phyloP scores from a whole-genome alignment of 1,140 invertebrate genomes.

The Oncopeltus fasciatus region DNA sequence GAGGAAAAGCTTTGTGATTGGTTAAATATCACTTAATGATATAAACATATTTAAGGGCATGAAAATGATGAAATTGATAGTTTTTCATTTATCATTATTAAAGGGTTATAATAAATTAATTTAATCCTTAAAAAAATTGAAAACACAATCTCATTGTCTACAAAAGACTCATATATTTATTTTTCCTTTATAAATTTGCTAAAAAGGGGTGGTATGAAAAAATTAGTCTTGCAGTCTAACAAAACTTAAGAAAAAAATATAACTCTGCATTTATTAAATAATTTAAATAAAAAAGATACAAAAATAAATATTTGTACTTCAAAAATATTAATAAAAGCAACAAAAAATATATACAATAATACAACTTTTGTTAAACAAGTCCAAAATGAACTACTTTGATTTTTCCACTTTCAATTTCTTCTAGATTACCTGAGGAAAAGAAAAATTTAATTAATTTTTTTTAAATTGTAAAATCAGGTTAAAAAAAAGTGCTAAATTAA shows the following conservation, averaged over 20 bases:
- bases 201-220: background rate
- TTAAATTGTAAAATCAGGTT: background rate
- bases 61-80: too few relatives aligned
- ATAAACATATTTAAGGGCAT: too few relatives aligned
- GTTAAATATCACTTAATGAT: too few relatives aligned
- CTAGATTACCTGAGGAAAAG: conserved; percentile 1
- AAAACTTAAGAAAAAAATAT: background rate
- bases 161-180: background rate
- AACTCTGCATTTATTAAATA: background rate
- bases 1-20: too few relatives aligned
- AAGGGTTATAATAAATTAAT: too few relatives aligned
- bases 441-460: background rate
- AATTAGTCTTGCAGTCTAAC: background rate
- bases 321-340: background rate
- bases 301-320: conserved; percentile 14
- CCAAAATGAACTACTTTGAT: conserved; percentile 26
- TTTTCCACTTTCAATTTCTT: conserved; percentile 22
- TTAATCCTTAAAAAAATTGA: too few relatives aligned
- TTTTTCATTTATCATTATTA: too few relatives aligned
- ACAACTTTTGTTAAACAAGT: conserved; percentile 19
- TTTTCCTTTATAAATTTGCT: background rate
- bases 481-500: background rate
- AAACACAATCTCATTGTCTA: too few relatives aligned
- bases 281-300: background rate
- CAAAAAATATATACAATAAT: conserved; percentile 15